A percentile compares a stretch with the other conserved stretches of the same genome.
Evolutionary conservation across 2,888 invertebrate species (phyloP).

Genomic region (Ligdia adustata): DNA sequence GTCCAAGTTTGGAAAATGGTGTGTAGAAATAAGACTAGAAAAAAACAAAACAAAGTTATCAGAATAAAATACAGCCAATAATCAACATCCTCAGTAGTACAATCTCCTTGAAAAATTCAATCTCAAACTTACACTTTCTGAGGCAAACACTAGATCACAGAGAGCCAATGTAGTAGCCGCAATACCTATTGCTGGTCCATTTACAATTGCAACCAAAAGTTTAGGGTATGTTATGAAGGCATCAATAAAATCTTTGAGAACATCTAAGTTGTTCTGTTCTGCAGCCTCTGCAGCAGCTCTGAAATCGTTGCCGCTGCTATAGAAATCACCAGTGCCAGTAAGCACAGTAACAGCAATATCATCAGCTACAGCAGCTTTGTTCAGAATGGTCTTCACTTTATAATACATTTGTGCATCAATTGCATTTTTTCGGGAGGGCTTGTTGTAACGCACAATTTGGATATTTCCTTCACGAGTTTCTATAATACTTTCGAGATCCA

Average conservation of each 20-base stretch:
- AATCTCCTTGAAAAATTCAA: no score
- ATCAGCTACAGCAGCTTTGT: slow-evolving; percentile 87
- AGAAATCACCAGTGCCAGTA: slow-evolving; percentile 92
- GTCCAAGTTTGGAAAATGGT: slow-evolving; percentile 93
- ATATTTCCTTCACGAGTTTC: slow-evolving; percentile 55
- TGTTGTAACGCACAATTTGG: slow-evolving; percentile 87
- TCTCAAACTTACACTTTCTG: slow-evolving; percentile 86
- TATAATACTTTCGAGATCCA: slow-evolving; percentile 48
- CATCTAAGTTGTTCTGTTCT: slow-evolving; percentile 42
- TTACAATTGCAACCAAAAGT: slow-evolving; percentile 92
- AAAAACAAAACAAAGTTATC: slow-evolving; percentile 17
- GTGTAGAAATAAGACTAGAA: slow-evolving; percentile 93
- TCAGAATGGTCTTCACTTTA: slow-evolving; percentile 85
- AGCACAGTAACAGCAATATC: slow-evolving; percentile 88
- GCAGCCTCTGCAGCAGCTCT: slow-evolving; percentile 34
- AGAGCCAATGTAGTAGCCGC: slow-evolving; percentile 92
- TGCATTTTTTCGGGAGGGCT: slow-evolving; percentile 92
- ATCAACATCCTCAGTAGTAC: no score
- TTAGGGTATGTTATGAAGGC: slow-evolving; percentile 95
- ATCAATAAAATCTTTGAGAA: slow-evolving; percentile 86
- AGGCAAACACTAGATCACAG: slow-evolving; percentile 94
- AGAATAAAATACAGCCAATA: slow-evolving; percentile 1
- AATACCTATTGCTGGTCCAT: slow-evolving; percentile 97
- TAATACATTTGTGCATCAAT: slow-evolving; percentile 87
- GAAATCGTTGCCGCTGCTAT: slow-evolving; percentile 93